These are phyloP conservation scores for Zoanthus gigantus DNA, from an alignment of 92 coral and sea anemone genomes.

Conservation along the genomic window DNA sequence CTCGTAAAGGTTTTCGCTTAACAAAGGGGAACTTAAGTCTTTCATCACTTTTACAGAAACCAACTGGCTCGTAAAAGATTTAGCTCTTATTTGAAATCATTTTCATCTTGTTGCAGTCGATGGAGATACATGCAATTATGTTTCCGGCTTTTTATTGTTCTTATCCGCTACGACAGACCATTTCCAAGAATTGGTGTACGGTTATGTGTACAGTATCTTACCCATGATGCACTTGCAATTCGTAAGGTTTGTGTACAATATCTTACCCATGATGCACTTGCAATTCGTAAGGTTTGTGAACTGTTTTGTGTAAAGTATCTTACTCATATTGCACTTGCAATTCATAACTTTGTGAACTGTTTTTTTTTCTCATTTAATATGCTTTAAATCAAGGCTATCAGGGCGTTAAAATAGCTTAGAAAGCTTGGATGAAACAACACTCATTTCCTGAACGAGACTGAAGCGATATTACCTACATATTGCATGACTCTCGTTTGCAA, in stretches of 20 bases:
- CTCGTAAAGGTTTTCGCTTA: no score
- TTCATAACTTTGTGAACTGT: slow-evolving; percentile 32
- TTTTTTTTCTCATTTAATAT: no score
- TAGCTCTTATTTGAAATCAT: not conserved
- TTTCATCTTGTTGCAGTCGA: slow-evolving; percentile 69
- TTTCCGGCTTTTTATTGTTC: slow-evolving; percentile 75
- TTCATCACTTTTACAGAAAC: no score
- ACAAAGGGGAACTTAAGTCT: no score
- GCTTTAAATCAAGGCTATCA: not conserved
- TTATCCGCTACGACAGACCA: slow-evolving; percentile 88
- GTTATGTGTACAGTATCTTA: slow-evolving; percentile 72
- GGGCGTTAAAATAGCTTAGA: not conserved
- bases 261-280: slow-evolving; percentile 90
- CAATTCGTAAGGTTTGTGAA: slow-evolving; percentile 84
- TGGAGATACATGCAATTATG: slow-evolving; percentile 97
- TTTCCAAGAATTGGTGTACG: slow-evolving; percentile 78
- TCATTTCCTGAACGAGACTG: no score
- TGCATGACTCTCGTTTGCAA: no score
- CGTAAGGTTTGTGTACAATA: slow-evolving; percentile 82
- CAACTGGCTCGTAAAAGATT: not conserved
- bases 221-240: slow-evolving; percentile 89
- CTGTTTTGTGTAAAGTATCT: slow-evolving; percentile 42
- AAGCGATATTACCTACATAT: no score
- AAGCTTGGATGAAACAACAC: not conserved
- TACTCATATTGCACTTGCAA: slow-evolving; percentile 86